Percentiles rank a stretch among this genome's conserved stretches.
phyloP scores from a whole-genome alignment of 2,113 vertebrate species.

The Erythrolamprus reginae region DNA sequence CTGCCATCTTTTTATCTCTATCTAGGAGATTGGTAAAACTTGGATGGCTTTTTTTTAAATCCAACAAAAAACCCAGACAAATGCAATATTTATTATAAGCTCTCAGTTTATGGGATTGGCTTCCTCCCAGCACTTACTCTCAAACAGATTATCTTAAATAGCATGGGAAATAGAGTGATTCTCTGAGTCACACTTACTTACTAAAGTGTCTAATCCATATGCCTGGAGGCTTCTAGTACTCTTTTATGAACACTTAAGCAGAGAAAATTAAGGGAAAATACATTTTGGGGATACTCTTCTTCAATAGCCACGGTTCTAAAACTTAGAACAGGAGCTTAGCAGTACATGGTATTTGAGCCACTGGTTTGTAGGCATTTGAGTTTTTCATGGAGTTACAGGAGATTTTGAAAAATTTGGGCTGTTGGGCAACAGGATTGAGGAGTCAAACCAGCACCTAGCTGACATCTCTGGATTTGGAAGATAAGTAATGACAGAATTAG shows the following conservation, averaged over 20 bases:
- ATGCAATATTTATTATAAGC: slow-evolving; percentile 6
- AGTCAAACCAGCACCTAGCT: background rate
- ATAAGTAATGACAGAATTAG: background rate
- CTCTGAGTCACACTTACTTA: background rate
- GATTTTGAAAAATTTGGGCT: background rate
- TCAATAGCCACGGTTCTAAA: background rate
- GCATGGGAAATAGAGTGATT: background rate
- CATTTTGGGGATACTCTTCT: background rate
- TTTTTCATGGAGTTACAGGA: background rate
- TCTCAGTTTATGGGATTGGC: background rate
- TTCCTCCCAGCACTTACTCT: background rate
- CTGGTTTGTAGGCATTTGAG: background rate
- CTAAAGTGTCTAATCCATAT: background rate
- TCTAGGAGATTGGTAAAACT: background rate
- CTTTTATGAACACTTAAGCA: background rate
- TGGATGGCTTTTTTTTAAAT: background rate
- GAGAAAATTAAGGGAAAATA: background rate
- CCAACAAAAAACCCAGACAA: background rate
- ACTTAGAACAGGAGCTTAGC: background rate
- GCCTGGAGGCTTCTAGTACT: background rate
- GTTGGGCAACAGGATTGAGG: background rate
- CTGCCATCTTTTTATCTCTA: background rate
- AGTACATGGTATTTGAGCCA: background rate
- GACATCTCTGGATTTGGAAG: background rate
- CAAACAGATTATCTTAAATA: background rate